These are phyloP conservation scores for Busseola fusca DNA, from an alignment of 2,888 invertebrate genomes.

Conservation along the genomic window DNA sequence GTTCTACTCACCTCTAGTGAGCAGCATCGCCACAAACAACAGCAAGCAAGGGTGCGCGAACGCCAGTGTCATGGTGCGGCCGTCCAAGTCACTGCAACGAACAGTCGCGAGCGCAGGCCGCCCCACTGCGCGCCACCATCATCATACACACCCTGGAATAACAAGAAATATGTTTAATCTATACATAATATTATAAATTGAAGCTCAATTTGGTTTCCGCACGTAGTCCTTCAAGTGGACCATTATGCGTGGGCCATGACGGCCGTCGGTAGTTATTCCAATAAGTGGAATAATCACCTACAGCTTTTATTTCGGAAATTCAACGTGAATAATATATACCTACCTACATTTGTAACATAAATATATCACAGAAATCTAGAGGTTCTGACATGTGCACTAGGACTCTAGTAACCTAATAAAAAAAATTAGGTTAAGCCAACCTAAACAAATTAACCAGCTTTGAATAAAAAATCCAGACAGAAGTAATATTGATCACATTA, in stretches of 20 bases:
- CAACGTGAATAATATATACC: neutral
- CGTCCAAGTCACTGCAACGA: slow-evolving; percentile 50
- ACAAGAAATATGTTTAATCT: neutral
- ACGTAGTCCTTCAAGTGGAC: too few species aligned
- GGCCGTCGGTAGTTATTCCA: too few species aligned
- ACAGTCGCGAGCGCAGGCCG: slow-evolving; percentile 51
- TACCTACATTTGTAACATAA: neutral
- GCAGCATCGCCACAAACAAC: slow-evolving; percentile 72
- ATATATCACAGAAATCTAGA: neutral
- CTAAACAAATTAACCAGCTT: neutral
- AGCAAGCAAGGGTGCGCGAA: slow-evolving; percentile 68
- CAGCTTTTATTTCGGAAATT: neutral
- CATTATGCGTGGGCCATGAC: too few species aligned
- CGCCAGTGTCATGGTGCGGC: slow-evolving; percentile 69
- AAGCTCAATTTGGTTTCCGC: neutral
- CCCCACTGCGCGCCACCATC: slow-evolving; percentile 47
- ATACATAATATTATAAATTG: neutral
- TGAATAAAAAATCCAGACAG: neutral
- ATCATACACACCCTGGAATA: slow-evolving; percentile 48
- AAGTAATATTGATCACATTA: neutral
- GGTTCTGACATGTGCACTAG: neutral
- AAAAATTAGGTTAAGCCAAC: neutral
- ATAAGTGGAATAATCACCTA: neutral
- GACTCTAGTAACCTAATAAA: neutral
- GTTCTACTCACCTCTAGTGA: slow-evolving; percentile 74